Percentiles rank a stretch among this genome's conserved stretches.
These are phyloP conservation scores for Climacteris rufus DNA, from an alignment of 2,113 vertebrate species.

Conservation along the genomic window DNA sequence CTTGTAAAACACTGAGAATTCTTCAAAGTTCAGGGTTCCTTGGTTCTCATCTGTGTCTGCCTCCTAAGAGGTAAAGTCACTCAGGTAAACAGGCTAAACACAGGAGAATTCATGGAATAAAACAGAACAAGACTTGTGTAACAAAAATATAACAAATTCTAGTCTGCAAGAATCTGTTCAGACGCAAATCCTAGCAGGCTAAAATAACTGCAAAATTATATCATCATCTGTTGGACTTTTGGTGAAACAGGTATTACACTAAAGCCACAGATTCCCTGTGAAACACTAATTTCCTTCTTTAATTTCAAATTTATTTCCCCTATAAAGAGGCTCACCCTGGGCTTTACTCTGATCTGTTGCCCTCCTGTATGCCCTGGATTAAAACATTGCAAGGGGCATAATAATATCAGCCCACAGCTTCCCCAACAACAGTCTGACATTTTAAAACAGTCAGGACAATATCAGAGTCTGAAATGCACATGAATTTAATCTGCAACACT, in stretches of 20 bases:
- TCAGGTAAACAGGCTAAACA: neutral
- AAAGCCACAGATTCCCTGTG: neutral
- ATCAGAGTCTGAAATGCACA: neutral
- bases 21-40: constrained; percentile 92
- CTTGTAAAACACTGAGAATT: constrained; percentile 96
- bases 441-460: neutral
- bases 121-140: neutral
- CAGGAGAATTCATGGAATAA: neutral
- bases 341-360: neutral
- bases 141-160: neutral
- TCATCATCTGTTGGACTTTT: neutral
- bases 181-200: neutral
- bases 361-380: neutral
- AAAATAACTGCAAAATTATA: neutral
- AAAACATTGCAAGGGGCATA: neutral
- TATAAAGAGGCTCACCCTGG: neutral
- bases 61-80: constrained; percentile 74
- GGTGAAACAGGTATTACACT: neutral
- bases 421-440: neutral
- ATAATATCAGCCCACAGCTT: neutral
- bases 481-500: neutral
- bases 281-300: neutral
- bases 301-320: neutral
- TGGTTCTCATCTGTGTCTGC: constrained; percentile 96
- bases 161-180: neutral